Conservation (phyloP, 2,888 invertebrate species). For the Plutella xylostella region DNA sequence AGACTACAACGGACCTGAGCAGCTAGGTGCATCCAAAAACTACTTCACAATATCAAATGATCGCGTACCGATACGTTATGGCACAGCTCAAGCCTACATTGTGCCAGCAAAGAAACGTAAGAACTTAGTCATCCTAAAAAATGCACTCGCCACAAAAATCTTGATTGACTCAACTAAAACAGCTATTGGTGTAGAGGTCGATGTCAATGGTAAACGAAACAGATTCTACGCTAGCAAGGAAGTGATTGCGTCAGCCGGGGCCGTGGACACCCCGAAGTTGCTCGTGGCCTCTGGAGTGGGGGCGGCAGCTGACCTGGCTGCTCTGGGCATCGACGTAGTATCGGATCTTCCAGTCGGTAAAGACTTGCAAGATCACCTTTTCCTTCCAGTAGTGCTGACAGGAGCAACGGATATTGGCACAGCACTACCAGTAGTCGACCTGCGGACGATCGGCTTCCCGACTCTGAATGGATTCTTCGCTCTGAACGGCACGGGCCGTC, state of each 20-base stretch:
- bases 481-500: background rate
- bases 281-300: constrained; percentile 14
- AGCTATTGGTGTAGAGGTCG: too few species aligned
- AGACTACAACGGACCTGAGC: too few species aligned
- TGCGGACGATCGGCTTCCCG: background rate
- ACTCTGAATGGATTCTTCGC: background rate
- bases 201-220: too few species aligned
- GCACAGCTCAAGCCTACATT: too few species aligned
- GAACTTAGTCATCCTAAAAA: too few species aligned
- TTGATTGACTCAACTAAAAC: too few species aligned
- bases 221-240: too few species aligned
- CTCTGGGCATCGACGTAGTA: constrained; percentile 1
- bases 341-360: constrained; percentile 11
- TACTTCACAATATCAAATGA: too few species aligned
- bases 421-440: background rate
- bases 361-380: constrained; percentile 9
- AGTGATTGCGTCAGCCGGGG: constrained; percentile 11
- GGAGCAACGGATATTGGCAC: background rate
- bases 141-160: too few species aligned
- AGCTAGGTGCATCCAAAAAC: too few species aligned
- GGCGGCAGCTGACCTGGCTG: constrained; percentile 3
- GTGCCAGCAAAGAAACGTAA: too few species aligned
- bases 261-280: constrained; percentile 9
- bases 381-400: constrained; percentile 4
- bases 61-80: too few species aligned